phyloP scores from a whole-genome alignment of 2,797 vertebrate genomes.

The Coendou prehensilis region DNA sequence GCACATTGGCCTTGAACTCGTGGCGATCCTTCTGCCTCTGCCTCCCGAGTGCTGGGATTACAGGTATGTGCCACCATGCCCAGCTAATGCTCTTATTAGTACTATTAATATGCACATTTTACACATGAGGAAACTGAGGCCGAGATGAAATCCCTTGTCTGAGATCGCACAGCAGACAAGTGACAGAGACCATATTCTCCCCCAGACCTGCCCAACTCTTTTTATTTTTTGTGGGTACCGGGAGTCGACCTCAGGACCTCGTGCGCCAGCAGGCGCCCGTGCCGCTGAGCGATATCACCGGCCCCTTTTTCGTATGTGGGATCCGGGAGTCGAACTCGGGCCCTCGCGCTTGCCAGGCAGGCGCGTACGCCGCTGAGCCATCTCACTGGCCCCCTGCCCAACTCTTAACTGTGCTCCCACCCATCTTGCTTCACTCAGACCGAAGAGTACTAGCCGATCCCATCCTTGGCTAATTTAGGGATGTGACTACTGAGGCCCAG shows the following conservation, averaged over 20 bases:
- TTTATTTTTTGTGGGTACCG: too few species aligned
- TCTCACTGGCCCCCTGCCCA: not conserved
- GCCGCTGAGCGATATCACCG: too few species aligned
- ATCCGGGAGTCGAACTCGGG: too few species aligned
- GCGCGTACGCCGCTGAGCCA: too few species aligned
- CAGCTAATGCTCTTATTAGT: not conserved
- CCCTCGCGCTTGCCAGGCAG: too few species aligned
- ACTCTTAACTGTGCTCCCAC: not conserved
- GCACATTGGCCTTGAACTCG: not conserved
- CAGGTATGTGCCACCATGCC: not conserved
- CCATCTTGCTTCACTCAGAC: not conserved
- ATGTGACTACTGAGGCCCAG: not conserved
- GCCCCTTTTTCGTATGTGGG: too few species aligned
- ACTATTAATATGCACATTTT: not conserved
- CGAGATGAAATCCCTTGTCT: not conserved
- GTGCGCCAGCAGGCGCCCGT: too few species aligned
- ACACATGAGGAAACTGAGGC: slow-evolving; percentile 18
- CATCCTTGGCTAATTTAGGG: not conserved
- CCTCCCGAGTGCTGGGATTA: not conserved
- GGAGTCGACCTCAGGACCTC: too few species aligned
- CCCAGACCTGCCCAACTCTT: not conserved
- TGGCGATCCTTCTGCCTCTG: not conserved
- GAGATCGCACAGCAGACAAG: not conserved
- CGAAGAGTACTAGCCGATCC: not conserved
- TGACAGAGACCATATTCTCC: not conserved